Evolutionary conservation across 2,888 invertebrate genomes (phyloP).

Genomic region (Agrochola circellaris): DNA sequence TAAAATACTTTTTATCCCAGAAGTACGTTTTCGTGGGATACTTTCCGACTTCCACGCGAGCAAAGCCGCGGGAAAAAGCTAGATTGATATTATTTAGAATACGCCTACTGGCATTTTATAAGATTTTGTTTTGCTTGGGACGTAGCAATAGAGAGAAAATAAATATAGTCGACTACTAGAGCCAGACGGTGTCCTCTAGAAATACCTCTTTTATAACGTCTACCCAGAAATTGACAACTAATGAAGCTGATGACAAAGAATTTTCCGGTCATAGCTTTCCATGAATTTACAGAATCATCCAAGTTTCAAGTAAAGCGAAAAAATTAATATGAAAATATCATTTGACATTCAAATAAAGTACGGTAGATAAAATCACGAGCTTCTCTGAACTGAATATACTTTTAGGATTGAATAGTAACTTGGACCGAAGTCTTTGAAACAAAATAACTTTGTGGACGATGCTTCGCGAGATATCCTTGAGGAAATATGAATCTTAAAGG

Average conservation of each 20-base stretch:
- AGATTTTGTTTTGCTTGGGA: no score
- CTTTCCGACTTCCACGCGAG: no score
- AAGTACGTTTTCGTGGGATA: no score
- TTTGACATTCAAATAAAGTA: conserved; percentile 49
- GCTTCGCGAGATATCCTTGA: conserved; percentile 66
- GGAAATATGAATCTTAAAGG: conserved; percentile 69
- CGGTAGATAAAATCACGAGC: conserved; percentile 49
- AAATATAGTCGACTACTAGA: background rate
- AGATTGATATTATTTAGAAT: no score
- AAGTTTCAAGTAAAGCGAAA: background rate
- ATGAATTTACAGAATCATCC: background rate
- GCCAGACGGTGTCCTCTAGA: background rate
- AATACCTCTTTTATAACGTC: background rate
- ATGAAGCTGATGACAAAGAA: background rate
- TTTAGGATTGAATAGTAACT: conserved; percentile 64
- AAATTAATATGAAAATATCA: conserved; percentile 7
- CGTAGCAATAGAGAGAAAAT: no score
- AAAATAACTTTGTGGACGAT: conserved; percentile 69
- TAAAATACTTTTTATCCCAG: no score
- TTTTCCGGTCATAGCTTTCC: background rate
- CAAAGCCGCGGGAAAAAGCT: no score
- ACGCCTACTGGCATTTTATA: no score
- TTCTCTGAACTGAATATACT: conserved; percentile 68
- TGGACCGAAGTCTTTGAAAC: conserved; percentile 69
- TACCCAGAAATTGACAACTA: background rate